Evolutionary conservation across 1,140 invertebrate species (phyloP), one percentile per base, ranked within the genome.

Genomic region (Anagrus nilaparvatae): DNA sequence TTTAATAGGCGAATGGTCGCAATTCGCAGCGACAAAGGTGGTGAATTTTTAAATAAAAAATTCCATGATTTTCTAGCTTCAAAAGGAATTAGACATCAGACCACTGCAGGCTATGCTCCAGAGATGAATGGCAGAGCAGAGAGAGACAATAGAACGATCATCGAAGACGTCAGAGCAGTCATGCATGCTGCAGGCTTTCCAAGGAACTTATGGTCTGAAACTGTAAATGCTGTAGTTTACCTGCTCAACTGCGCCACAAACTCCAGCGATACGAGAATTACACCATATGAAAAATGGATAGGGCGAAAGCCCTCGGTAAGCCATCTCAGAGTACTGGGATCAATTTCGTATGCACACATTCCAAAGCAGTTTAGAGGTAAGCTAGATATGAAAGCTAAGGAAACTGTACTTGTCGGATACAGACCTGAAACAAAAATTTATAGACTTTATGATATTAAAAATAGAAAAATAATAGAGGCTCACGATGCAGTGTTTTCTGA

Each of bases 11-110:
- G 35, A 14, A n/a, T 50, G 18, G 41, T 47, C 13, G 20, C 23
- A 29, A 16, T 50, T 16, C 43, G 44, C n/a, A 44, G 28, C 0
- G 45, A 50, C 19, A 47, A 47, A 2, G 48, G 41, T 2, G 25
- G 29, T 13, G 42, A 47, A 16, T 49, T 31, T 27, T 35, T 38
- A 21, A 44, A 48, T 14, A 38, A 34, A 16, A 6, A 28, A 4
- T 16, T 48, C 20, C 18, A 30, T 20, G 9, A 5, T 14, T 33
- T 38, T 4, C 38, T 38, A n/a, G 27, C 12, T 14, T 2, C 9
- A 3, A 18, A 5, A 18, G 47, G 31, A 3, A 50, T 44, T 0
- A 41, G 30, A 8, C 39, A 44, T 12, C 23, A 47, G 12, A 19
- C 5, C 3, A 32, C 24, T 0, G 43, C 31, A 5, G 19, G 27